phyloP scores from a whole-genome alignment of 2,797 vertebrate species.

The Poliocrania exsul region DNA sequence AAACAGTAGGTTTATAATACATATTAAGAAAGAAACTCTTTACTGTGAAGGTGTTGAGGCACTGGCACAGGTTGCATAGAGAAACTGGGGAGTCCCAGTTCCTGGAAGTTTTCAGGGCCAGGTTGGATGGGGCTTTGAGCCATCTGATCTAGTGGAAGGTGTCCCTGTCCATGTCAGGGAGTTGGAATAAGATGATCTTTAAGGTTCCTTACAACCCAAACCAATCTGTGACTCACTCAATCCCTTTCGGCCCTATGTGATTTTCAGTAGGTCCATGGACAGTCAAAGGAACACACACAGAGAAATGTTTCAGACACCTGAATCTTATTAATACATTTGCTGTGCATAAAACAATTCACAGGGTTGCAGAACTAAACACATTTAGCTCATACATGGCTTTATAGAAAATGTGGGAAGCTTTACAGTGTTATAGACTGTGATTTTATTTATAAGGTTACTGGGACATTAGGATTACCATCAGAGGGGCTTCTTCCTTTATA shows the following conservation, averaged over 20 bases:
- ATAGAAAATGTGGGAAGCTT: neutral
- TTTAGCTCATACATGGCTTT: neutral
- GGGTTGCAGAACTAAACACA: neutral
- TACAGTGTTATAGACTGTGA: neutral
- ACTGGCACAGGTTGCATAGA: rapidly evolving
- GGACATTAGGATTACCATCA: neutral
- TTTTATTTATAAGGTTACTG: neutral
- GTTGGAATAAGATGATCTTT: neutral
- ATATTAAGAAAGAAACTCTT: neutral
- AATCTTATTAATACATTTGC: neutral
- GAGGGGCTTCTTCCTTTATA: neutral
- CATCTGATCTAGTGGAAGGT: neutral
- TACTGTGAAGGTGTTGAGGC: rapidly evolving
- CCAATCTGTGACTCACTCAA: neutral
- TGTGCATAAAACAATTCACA: neutral
- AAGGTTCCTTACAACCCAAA: neutral
- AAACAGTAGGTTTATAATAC: neutral
- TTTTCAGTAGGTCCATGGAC: neutral
- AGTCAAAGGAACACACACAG: neutral
- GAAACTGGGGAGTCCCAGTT: neutral
- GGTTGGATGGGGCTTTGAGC: neutral
- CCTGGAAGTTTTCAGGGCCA: neutral
- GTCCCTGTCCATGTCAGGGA: neutral
- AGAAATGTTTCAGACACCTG: neutral
- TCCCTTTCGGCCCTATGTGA: neutral